A percentile compares a stretch with the other conserved stretches of the same genome.
Evolutionary conservation across 1,140 invertebrate genomes (phyloP).

Genomic region (Mizuhopecten yessoensis): DNA sequence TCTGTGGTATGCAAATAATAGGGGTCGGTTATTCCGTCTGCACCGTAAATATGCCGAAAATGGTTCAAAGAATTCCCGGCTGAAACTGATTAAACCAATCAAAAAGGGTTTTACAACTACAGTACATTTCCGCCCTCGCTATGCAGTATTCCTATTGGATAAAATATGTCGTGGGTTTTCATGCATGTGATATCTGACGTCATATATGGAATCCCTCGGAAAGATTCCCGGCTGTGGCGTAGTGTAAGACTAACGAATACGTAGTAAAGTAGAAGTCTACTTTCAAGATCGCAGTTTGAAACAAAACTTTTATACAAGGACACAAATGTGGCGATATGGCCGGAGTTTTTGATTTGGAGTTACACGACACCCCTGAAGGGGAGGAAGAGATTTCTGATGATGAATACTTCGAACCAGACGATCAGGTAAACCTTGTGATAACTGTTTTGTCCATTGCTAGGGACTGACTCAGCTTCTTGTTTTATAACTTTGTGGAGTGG

Average conservation of each 20-base stretch:
- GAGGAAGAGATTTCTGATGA: constrained; percentile 89
- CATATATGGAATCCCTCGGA: constrained; percentile 64
- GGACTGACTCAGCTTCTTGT: constrained; percentile 20
- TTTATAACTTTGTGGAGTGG: neutral
- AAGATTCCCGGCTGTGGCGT: constrained; percentile 48
- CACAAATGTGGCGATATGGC: constrained; percentile 73
- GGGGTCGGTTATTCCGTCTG: too few relatives aligned
- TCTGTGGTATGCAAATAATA: neutral
- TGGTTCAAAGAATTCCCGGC: constrained; percentile 34
- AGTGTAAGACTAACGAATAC: neutral
- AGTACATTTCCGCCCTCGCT: neutral
- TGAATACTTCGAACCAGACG: constrained; percentile 69
- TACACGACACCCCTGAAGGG: constrained; percentile 88
- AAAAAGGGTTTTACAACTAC: neutral
- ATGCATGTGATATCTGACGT: constrained; percentile 59
- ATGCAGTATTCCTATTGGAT: constrained; percentile 50
- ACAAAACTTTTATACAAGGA: constrained; percentile 11
- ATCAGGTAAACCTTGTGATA: constrained; percentile 59
- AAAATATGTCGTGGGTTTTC: constrained; percentile 4
- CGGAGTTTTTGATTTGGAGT: constrained; percentile 93
- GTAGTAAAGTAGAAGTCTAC: constrained; percentile 6
- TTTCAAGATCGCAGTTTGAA: constrained; percentile 44
- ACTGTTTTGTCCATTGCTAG: constrained; percentile 26
- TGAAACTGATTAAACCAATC: neutral
- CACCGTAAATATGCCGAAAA: neutral